Base-by-base conservation (phyloP, 2,888 invertebrate genomes). In the Macaria liturata region DNA sequence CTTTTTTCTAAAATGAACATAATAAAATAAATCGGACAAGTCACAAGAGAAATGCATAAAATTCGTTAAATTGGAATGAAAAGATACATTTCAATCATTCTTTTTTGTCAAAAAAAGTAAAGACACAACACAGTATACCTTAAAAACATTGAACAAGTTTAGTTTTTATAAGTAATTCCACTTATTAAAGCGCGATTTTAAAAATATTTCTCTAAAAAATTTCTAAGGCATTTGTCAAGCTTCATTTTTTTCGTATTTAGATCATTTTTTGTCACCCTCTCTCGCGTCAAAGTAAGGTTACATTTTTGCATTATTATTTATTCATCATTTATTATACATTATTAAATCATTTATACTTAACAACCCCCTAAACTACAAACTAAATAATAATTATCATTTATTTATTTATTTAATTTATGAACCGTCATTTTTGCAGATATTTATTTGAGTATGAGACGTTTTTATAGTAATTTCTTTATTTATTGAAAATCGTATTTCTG, bases 301-400 rank as follows among this genome's bases (percentile, higher is more conserved):
- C 9, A 32, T 3, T 6, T 30, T 45, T 3, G 20, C 37, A 9
- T 20, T 7, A 20, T 40, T 39, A 37, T 39, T 34, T 4, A 46
- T 32, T 32, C 32, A 49, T 32, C 30, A 32, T 42, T 43, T 43
- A 20, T 30, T 34, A 43, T 50, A 50, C n/a, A 9, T 50, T 44
- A 50, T 44, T 44, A 65, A 61, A 73, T 61, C 72, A 75, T 73
- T 76, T 76, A 71, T 64, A 66, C 76, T 75, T 76, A 76, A 30
- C 59, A 69, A 67, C 72, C 76, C 77, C 65, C 57, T 62, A 62
- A 47, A 50, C 53, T 55, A 52, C 55, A 60, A 62, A 59, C 62
- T 67, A 64, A 65, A 65, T 67, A 67, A 67, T 57, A 61, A 61
- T 54, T 61, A 61, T 57, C 49, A 54, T 57, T 57, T 48, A 39